Conservation (phyloP, 2,888 invertebrate genomes). For the Hypomecis punctinalis region DNA sequence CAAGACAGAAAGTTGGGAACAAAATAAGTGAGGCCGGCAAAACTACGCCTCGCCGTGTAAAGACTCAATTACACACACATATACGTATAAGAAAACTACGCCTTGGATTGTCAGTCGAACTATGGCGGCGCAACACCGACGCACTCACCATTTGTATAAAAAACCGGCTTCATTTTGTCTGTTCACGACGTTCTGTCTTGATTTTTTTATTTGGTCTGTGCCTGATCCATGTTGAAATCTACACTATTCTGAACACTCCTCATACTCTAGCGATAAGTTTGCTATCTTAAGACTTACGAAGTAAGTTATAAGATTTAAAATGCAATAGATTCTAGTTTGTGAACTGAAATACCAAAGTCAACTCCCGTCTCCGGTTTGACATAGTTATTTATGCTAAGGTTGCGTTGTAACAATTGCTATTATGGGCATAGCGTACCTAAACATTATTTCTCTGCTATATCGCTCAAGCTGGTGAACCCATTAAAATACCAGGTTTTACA, state of each 20-base stretch:
- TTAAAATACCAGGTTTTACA: conserved; percentile 25
- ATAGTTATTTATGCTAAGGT: conserved; percentile 24
- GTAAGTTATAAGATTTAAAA: conserved; percentile 7
- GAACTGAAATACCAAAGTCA: conserved; percentile 3
- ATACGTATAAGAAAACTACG: too few relatives aligned
- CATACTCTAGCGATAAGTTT: conserved; percentile 2
- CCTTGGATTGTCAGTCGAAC: too few relatives aligned
- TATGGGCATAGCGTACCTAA: conserved; percentile 8
- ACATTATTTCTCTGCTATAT: conserved; percentile 6
- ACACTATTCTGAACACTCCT: conserved; percentile 10
- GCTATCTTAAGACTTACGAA: not conserved
- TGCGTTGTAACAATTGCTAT: conserved; percentile 26
- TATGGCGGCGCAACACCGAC: too few relatives aligned
- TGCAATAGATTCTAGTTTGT: conserved; percentile 4
- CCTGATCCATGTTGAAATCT: conserved; percentile 15
- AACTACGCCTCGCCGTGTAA: too few relatives aligned
- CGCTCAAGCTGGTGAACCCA: conserved; percentile 23
- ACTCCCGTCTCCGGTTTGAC: not conserved
- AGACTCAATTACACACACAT: too few relatives aligned
- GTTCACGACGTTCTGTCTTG: too few relatives aligned
- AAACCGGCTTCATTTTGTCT: too few relatives aligned
- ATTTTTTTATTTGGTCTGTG: too few relatives aligned
- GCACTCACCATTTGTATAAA: too few relatives aligned
- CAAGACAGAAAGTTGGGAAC: too few relatives aligned
- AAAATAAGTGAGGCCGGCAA: too few relatives aligned